Base-by-base conservation (phyloP, 2,888 invertebrate species). In the Plagodis dolabraria region DNA sequence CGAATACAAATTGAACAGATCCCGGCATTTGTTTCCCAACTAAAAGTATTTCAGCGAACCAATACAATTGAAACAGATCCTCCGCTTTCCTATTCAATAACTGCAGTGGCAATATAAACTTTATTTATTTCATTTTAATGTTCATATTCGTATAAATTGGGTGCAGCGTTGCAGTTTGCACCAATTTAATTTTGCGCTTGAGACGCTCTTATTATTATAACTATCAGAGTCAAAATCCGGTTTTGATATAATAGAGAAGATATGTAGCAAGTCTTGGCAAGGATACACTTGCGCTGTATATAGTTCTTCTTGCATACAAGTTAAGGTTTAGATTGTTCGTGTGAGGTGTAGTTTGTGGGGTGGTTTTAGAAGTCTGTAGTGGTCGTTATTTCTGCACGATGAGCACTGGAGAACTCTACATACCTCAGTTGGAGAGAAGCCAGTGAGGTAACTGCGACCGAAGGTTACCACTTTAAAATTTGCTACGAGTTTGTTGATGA, bases 351-450 rank as follows among this genome's bases (percentile, higher is more conserved):
- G 49, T 40, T 52, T 10, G 55, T 10, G 7, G 9, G 34, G 11
- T 56, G 52, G 53, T 56, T 53, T 57, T 52, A 45, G 45, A 69
- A 74, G 73, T 74, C 65, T 71, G 65, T 69, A 79, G 80, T 67
- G 80, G 73, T 83, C 81, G 83, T 82, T 82, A 80, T 78, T 80
- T 77, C 79, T 80, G 72, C 75, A 71, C 75, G 75, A 76, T 74
- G 77, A 79, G 76, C 74, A 71, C 64, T 75, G 76, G 70, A 82
- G 82, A 64, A 72, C 69, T 43, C 55, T 50, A 42, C 9, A 44
- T 12, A 53, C 40, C 43, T 36, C 38, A 7, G 46, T 56, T 60
- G 60, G 60, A 60, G 47, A 22, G 53, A 1, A 36, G 60, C 60
- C 60, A 60, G 60, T 34, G 56, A 63, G 63, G 64, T 58, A 60